Evolutionary conservation across 2,797 vertebrate genomes (phyloP), one percentile per base, ranked within the genome.

Genomic region (Luscinia megarhynchos): DNA sequence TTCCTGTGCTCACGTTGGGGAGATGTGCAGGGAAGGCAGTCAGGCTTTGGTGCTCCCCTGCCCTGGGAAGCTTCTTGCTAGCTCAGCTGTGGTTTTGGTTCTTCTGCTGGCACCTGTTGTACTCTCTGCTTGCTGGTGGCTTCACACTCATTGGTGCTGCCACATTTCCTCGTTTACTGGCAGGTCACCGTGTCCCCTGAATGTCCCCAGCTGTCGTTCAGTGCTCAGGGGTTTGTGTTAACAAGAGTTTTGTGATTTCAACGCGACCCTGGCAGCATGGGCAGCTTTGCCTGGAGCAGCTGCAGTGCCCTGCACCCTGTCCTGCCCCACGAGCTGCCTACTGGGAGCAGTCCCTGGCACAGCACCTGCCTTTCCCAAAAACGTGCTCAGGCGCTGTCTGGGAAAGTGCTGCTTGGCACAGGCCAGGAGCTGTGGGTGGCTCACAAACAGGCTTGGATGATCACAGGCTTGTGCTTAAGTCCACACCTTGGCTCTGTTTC

Each of bases 191-290:
- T 67, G 51, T 69, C 77, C 79, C 59, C 51, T 79, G 77, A 55
- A 82, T 20, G 76, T 58, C 51, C 34, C n/a, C 51, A 32, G 80
- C 3, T 0, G 22, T 61, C 53, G 20, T 23, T 59, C 69, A n/a
- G 40, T 10, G 43, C 84, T 62, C 54, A 59, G 57, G 53, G 51
- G 30, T 69, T 73, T 66, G 59, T 48, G 63, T 67, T n/a, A 23
- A 45, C 15, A 5, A 38, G 73, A 53, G 43, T 51, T 59, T 23
- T 23, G 32, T 22, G 41, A 69, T 16, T 21, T 50, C 13, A 24
- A 2, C 0, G 0, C 0, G 5, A 34, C 29, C 24, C 21, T 40
- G 29, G 21, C 0, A 4, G 14, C 4, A 8, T 7, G 0, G 2
- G 43, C 11, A 10, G 68, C 36, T 62, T 48, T 69, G 26, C 30